A percentile compares a stretch with the other conserved stretches of the same genome.
These are phyloP conservation scores for Larimichthys crocea DNA, from an alignment of 2,113 vertebrate species.

Conservation along the genomic window DNA sequence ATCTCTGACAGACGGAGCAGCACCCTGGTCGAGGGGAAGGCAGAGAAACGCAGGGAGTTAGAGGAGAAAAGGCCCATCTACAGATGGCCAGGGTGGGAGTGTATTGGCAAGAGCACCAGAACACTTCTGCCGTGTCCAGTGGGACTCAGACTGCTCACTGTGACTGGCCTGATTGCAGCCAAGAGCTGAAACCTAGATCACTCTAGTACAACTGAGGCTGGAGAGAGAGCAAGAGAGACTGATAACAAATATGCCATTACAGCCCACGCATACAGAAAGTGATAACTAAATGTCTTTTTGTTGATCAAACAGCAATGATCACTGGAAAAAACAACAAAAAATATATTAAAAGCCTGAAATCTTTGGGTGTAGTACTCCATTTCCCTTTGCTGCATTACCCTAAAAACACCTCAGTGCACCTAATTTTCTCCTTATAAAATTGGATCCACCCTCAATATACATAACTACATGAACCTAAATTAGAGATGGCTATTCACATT, in stretches of 20 bases:
- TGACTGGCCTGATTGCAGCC: slow-evolving; percentile 75
- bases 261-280: slow-evolving; percentile 60
- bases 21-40: slow-evolving; percentile 56
- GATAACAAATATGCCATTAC: slow-evolving; percentile 73
- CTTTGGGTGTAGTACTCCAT: slow-evolving; percentile 9
- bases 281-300: slow-evolving; percentile 70
- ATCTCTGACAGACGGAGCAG: slow-evolving; percentile 73
- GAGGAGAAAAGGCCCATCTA: slow-evolving; percentile 78
- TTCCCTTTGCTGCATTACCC: slow-evolving; percentile 27
- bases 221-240: slow-evolving; percentile 65
- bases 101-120: slow-evolving; percentile 81
- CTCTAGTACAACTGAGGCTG: slow-evolving; percentile 67
- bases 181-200: slow-evolving; percentile 78
- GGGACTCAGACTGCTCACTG: slow-evolving; percentile 77
- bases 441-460: slow-evolving; percentile 32
- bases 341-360: slow-evolving; percentile 20
- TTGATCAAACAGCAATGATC: slow-evolving; percentile 61
- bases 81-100: slow-evolving; percentile 86
- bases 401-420: slow-evolving; percentile 34
- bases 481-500: slow-evolving; percentile 55
- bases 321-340: slow-evolving; percentile 38
- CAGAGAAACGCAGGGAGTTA: slow-evolving; percentile 60
- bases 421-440: slow-evolving; percentile 56
- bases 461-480: slow-evolving; percentile 61
- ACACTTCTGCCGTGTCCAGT: slow-evolving; percentile 83